Evolutionary conservation across 2,888 invertebrate genomes (phyloP), one percentile per base, ranked within the genome.

Genomic region (Idaea dimidiata): DNA sequence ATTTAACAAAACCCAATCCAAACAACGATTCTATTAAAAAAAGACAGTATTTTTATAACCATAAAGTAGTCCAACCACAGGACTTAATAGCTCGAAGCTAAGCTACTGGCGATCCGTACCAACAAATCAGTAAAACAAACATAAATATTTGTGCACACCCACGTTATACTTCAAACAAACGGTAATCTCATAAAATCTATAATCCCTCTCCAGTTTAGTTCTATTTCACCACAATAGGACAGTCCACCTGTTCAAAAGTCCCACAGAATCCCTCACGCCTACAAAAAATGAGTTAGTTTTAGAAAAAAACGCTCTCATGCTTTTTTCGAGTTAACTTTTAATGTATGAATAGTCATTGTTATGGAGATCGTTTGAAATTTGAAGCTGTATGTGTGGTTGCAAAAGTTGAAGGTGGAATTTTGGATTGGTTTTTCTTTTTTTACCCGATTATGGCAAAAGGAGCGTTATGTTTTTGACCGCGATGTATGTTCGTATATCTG

Each of bases 241-340:
- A 65, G 83, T 77, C 65, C 90, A 91, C 90, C 90, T 90, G 90
- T 80, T 81, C 57, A 58, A 79, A 76, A 81, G 76, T 85, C 87
- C 79, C 86, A 86, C 77, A 71, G 71, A 66, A 67, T 69, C 81
- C 83, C 84, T 81, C 85, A 87, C 88, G 87, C 89, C 88, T 74
- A 82, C 86, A 89, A 90, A 90, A 88, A 90, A 87, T 82, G 89
- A 86, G 87, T 88, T 90, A 85, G 65, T 64, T 67, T 66, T 63
- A 78, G 82, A 80, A 80, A 79, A n/a, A 60, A 43, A 62, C 60
- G 59, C 71, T 76, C 78, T 69, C 75, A 73, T 69, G 71, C 68
- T 66, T 78, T 75, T 77, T 79, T 74, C 63, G 62, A 32, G 57
- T 62, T 63, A 31, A 63, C 59, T 68, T 69, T 68, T 67, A 67